phyloP scores from a whole-genome alignment of 2,113 vertebrate species.

The Xerus inauris region DNA sequence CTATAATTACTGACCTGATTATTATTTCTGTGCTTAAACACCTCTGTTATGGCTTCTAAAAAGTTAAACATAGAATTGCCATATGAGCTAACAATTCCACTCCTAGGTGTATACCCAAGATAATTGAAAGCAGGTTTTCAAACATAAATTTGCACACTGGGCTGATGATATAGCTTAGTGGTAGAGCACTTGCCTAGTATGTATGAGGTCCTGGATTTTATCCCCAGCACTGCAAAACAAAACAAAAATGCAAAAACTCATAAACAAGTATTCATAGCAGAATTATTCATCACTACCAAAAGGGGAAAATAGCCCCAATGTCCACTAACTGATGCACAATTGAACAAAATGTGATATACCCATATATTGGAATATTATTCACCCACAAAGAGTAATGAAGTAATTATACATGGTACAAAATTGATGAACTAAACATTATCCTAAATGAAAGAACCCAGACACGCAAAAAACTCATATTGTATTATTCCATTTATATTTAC shows the following conservation, averaged over 20 bases:
- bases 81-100: not conserved
- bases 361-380: not conserved
- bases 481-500: not conserved
- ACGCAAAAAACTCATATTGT: not conserved
- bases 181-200: not conserved
- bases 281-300: not conserved
- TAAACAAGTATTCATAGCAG: not conserved
- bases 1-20: not conserved
- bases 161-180: not conserved
- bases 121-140: conserved; percentile 3
- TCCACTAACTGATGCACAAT: not conserved
- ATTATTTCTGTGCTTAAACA: not conserved
- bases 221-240: not conserved
- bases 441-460: not conserved
- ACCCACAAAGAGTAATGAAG: not conserved
- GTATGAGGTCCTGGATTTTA: not conserved
- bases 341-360: not conserved
- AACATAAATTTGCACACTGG: not conserved
- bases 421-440: not conserved
- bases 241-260: not conserved
- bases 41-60: not conserved
- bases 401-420: not conserved
- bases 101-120: not conserved
- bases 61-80: not conserved
- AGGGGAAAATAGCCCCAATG: not conserved